Evolutionary conservation across 1,140 invertebrate species (phyloP).

Genomic region (Nasonia vitripennis): DNA sequence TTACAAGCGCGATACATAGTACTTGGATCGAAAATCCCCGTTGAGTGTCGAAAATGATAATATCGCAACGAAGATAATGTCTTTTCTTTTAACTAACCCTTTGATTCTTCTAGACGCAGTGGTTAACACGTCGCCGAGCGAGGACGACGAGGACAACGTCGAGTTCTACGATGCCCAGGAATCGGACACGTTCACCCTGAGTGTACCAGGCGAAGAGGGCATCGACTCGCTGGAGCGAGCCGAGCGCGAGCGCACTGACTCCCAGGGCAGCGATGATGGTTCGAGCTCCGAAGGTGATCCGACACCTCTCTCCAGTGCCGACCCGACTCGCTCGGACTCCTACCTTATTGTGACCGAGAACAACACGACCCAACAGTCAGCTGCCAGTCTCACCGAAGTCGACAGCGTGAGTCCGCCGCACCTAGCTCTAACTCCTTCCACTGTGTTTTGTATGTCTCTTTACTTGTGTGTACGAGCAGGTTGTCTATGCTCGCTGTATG

Average conservation of each 20-base stretch:
- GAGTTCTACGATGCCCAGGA: constrained; percentile 95
- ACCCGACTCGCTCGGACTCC: constrained; percentile 64
- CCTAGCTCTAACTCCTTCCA: neutral
- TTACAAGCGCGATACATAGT: too few relatives aligned
- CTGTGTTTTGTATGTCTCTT: neutral
- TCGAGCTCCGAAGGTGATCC: constrained; percentile 73
- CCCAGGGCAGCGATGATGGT: constrained; percentile 73
- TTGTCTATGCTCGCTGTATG: neutral
- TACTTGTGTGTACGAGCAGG: neutral
- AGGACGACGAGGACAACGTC: constrained; percentile 90
- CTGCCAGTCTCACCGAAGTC: constrained; percentile 58
- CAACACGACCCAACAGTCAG: constrained; percentile 58
- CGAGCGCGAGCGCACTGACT: constrained; percentile 68
- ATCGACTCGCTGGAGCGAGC: constrained; percentile 64
- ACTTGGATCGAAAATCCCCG: too few relatives aligned
- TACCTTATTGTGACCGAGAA: constrained; percentile 71
- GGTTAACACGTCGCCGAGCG: constrained; percentile 78
- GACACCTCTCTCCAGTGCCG: constrained; percentile 60
- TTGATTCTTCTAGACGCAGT: constrained; percentile 64
- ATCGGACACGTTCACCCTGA: constrained; percentile 83
- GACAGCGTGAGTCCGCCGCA: constrained; percentile 63
- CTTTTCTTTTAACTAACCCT: neutral
- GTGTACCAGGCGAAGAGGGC: constrained; percentile 74
- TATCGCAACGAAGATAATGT: neutral
- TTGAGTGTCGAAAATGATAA: neutral